These are phyloP conservation scores for Mus spretus DNA, from an alignment of 2,797 vertebrate genomes.

Conservation along the genomic window DNA sequence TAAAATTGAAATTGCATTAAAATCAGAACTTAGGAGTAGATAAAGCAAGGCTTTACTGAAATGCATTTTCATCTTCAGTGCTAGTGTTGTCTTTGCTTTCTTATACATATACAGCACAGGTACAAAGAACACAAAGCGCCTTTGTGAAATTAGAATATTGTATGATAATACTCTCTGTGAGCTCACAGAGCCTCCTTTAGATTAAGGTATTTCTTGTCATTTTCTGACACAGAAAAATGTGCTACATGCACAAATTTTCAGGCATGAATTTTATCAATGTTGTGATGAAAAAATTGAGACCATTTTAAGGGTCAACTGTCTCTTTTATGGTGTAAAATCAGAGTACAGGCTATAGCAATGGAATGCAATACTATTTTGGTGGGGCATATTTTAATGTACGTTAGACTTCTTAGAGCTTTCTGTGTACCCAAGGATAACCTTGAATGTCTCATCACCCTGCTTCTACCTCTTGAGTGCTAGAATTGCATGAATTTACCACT, in stretches of 20 bases:
- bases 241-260: not conserved
- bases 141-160: slow-evolving; percentile 48
- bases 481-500: not conserved
- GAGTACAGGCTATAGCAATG: not conserved
- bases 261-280: not conserved
- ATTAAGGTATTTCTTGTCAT: slow-evolving; percentile 35
- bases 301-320: slow-evolving; percentile 15
- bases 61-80: not conserved
- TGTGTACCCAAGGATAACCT: not conserved
- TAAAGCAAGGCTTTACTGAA: slow-evolving; percentile 18
- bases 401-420: not conserved
- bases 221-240: slow-evolving; percentile 49
- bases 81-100: not conserved
- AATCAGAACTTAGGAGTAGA: not conserved
- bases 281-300: not conserved
- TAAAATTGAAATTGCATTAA: slow-evolving; percentile 38
- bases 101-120: not conserved
- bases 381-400: not conserved
- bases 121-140: not conserved
- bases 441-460: not conserved
- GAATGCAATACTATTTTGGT: not conserved
- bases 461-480: not conserved
- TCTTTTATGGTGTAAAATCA: slow-evolving; percentile 16
- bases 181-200: not conserved
- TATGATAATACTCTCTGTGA: slow-evolving; percentile 29